Evolutionary conservation across 1,140 invertebrate species (phyloP), one percentile per base, ranked within the genome.

Genomic region (Melanaphis sacchari): DNA sequence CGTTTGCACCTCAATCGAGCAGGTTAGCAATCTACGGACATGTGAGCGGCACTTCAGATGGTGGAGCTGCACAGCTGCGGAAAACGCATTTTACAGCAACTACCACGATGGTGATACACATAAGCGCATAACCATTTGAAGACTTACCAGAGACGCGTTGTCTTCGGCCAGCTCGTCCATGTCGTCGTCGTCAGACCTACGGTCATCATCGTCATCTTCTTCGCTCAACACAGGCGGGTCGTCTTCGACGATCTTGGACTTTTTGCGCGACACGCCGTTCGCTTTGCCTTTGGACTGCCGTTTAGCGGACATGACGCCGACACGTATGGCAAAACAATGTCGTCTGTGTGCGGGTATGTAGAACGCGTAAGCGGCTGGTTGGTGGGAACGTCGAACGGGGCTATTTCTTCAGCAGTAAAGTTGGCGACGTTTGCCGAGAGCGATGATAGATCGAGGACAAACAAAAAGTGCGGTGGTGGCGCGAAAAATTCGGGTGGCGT

Each of bases 121-220:
- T 59, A 66, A 5, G 11, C 18, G 59, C 31, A n/a, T n/a, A 2
- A 36, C 15, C 59, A n/a, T 15, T n/a, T n/a, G 18, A n/a, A 11
- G 9, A 89, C 91, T 93, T n/a, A 93, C 91, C 76, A 93, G 43
- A 7, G 91, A 93, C 24, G 38, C 81, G 24, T 93, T 93, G 26
- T 93, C 91, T n/a, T 93, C 91, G 22, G 91, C 24, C 22, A 82
- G 95, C 94, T 90, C 49, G 40, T 89, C 95, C 94, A 87, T 36
- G 36, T 89, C 95, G 38, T 96, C 95, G 40, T 95, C 94, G 5
- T 95, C 95, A 31, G 95, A 95, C 1, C 38, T 66, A 5, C 54
- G 95, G 95, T 90, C 95, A 95, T 96, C 95, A 90, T 96, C 95
- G 22, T 96, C 95, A 85, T 95, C 95, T 26, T 93, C 91, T 31